These are phyloP conservation scores for Trachelus iudaicus DNA, from an alignment of 2,888 invertebrate species.

Conservation along the genomic window DNA sequence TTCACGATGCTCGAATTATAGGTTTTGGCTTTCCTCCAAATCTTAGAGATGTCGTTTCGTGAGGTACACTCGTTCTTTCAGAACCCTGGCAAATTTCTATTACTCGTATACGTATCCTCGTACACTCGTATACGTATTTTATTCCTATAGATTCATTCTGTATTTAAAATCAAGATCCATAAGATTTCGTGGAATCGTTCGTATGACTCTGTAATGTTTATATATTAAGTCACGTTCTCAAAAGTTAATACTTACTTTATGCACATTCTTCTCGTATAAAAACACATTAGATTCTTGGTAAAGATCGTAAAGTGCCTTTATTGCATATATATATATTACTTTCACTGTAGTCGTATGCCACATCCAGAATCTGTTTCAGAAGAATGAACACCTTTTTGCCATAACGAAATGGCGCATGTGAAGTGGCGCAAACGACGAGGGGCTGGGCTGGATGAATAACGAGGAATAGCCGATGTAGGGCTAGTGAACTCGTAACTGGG, in stretches of 20 bases:
- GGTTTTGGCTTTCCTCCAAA: background rate
- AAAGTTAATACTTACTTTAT: background rate
- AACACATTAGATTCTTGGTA: too few relatives aligned
- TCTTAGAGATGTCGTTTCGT: too few relatives aligned
- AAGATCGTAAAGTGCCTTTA: too few relatives aligned
- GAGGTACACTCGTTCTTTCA: background rate
- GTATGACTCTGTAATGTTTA: background rate
- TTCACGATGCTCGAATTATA: background rate
- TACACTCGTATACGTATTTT: background rate
- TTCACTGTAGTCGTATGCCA: background rate
- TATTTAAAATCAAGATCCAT: background rate
- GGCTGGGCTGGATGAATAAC: conserved; percentile 8
- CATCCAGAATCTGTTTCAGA: background rate
- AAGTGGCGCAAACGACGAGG: background rate
- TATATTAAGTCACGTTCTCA: background rate
- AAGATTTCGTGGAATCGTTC: background rate
- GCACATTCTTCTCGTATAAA: background rate
- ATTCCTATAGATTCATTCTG: background rate
- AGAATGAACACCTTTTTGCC: background rate
- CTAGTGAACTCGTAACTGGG: conserved; percentile 45
- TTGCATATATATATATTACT: background rate
- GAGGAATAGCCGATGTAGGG: conserved; percentile 13
- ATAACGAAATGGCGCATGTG: background rate
- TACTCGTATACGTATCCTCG: background rate
- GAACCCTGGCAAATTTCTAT: background rate